phyloP scores from a whole-genome alignment of 2,888 invertebrate genomes.

The Tetranychus piercei region DNA sequence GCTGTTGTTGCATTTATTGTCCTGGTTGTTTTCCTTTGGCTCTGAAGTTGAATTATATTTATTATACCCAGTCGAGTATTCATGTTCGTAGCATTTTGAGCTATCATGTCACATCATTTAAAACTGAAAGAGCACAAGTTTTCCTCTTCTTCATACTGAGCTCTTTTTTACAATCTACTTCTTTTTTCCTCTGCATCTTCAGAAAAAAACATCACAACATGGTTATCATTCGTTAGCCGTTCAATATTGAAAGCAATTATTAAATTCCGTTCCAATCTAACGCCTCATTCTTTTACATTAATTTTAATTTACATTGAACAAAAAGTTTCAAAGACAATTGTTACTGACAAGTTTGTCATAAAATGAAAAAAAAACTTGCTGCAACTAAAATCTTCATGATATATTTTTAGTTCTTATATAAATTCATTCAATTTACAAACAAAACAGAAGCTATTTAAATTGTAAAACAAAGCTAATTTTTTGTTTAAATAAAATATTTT shows the following conservation, averaged over 20 bases:
- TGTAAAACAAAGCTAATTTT: no score
- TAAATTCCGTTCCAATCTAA: neutral
- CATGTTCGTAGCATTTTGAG: neutral
- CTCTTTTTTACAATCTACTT: neutral
- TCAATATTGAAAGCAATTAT: neutral
- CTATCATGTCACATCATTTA: neutral
- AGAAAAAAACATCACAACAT: neutral
- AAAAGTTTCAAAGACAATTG: no score
- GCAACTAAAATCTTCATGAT: no score
- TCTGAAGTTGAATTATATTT: neutral
- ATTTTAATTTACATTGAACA: no score
- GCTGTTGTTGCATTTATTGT: constrained; percentile 3
- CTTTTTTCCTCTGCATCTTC: neutral
- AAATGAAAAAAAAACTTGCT: no score
- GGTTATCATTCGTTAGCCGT: neutral
- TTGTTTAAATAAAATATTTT: no score
- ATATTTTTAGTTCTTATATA: no score
- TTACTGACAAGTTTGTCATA: no score
- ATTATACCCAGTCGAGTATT: neutral
- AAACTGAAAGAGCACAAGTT: neutral
- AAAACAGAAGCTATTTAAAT: no score
- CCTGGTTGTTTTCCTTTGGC: constrained; percentile 5
- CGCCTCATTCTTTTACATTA: neutral
- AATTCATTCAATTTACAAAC: no score
- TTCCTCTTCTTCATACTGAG: no score